These are phyloP conservation scores for Ursus arctos DNA, from an alignment of 2,113 vertebrate genomes.

Conservation along the genomic window DNA sequence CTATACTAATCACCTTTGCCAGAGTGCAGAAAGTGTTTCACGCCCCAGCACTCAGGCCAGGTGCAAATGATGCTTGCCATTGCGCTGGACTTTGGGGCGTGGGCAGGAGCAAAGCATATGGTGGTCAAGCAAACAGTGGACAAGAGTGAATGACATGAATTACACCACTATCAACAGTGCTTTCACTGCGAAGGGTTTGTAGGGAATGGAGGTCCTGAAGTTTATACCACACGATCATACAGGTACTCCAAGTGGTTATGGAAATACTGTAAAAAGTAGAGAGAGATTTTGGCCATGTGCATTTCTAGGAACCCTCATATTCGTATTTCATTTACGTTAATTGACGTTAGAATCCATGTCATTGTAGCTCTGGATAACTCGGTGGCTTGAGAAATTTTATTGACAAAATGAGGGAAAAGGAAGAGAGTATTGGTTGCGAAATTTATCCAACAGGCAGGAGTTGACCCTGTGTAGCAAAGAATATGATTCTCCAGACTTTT, in stretches of 20 bases:
- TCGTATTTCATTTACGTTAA: not conserved
- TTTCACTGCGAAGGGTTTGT: not conserved
- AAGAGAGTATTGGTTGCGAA: not conserved
- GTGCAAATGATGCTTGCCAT: not conserved
- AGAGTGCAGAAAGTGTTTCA: not conserved
- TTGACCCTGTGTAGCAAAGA: not conserved
- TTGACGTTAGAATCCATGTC: not conserved
- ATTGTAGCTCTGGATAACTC: not conserved
- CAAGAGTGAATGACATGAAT: not conserved
- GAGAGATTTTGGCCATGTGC: not conserved
- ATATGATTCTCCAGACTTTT: not conserved
- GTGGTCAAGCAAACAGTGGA: not conserved
- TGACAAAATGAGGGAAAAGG: not conserved
- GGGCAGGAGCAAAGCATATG: not conserved
- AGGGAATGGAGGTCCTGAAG: not conserved
- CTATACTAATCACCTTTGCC: not conserved
- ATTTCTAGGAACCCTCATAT: not conserved
- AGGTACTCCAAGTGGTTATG: not conserved
- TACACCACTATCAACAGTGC: fast-evolving
- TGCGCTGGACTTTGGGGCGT: not conserved
- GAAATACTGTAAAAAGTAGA: not conserved
- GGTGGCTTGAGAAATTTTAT: not conserved
- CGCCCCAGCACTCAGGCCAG: not conserved
- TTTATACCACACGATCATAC: not conserved
- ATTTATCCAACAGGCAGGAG: not conserved